Evolutionary conservation across 2,113 vertebrate genomes (phyloP).

Genomic region (Loxodonta africana): DNA sequence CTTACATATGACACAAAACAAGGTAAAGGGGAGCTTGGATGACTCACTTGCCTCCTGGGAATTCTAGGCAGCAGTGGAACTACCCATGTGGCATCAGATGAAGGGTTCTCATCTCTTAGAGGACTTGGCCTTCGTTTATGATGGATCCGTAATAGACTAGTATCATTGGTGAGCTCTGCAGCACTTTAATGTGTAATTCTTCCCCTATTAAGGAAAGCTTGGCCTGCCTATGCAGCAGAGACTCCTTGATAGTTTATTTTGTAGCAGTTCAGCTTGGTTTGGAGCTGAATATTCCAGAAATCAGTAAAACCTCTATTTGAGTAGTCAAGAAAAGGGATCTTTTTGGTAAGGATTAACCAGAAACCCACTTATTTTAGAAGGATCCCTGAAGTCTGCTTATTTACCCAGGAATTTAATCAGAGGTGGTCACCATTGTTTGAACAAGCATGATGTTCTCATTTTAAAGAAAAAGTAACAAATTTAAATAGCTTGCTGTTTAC

Average conservation of each 20-base stretch:
- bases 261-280: slow-evolving; percentile 5
- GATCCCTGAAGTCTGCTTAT: slow-evolving; percentile 31
- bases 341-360: slow-evolving; percentile 47
- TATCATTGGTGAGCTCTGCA: background rate
- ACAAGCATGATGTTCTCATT: slow-evolving; percentile 19
- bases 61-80: slow-evolving; percentile 17
- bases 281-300: slow-evolving; percentile 60
- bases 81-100: background rate
- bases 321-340: slow-evolving; percentile 46
- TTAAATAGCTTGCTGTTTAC: slow-evolving; percentile 55
- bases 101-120: background rate
- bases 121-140: background rate
- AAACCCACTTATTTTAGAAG: background rate
- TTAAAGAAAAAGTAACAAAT: slow-evolving; percentile 46
- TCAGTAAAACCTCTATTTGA: slow-evolving; percentile 51
- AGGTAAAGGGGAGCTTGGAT: background rate
- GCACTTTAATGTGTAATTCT: slow-evolving; percentile 8
- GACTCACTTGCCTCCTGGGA: background rate
- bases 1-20: background rate
- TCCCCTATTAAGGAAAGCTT: slow-evolving; percentile 33
- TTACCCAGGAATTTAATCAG: slow-evolving; percentile 39
- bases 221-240: slow-evolving; percentile 11
- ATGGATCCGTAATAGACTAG: background rate
- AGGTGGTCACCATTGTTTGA: slow-evolving; percentile 4
- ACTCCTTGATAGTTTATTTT: slow-evolving; percentile 34